These are phyloP conservation scores for Parnassius smintheus DNA, from an alignment of 2,888 invertebrate species.

Conservation along the genomic window DNA sequence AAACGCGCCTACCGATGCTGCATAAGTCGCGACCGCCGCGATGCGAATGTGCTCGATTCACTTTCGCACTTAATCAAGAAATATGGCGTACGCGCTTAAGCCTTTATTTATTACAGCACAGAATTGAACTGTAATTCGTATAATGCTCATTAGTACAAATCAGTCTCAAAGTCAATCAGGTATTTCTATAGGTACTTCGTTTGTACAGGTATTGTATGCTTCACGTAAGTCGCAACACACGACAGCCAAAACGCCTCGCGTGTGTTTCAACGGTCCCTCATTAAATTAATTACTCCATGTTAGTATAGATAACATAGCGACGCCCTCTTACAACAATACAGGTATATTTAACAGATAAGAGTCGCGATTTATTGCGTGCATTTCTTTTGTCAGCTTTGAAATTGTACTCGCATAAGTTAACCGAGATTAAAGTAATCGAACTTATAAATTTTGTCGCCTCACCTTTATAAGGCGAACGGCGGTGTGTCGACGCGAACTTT, in stretches of 20 bases:
- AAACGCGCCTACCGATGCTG: constrained; percentile 52
- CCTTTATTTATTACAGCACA: constrained; percentile 72
- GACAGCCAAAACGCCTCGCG: not conserved
- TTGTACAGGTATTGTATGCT: not conserved
- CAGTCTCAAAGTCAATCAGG: constrained; percentile 43
- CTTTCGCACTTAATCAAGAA: constrained; percentile 80
- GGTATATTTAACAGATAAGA: constrained; percentile 74
- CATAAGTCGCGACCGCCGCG: constrained; percentile 33
- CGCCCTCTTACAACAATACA: constrained; percentile 72
- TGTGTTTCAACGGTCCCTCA: constrained; percentile 55
- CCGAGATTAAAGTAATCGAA: constrained; percentile 82
- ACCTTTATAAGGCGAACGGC: constrained; percentile 77
- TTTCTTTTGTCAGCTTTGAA: constrained; percentile 82
- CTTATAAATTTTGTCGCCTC: constrained; percentile 82
- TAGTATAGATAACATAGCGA: constrained; percentile 65
- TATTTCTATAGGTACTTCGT: not conserved
- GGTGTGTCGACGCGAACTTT: constrained; percentile 78
- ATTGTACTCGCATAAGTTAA: constrained; percentile 81
- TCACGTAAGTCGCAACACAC: not conserved
- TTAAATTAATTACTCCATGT: constrained; percentile 77
- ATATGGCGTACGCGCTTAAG: constrained; percentile 77
- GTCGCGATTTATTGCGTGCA: constrained; percentile 77
- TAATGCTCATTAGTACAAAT: constrained; percentile 74
- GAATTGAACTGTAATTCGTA: constrained; percentile 76
- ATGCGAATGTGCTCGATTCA: constrained; percentile 40